A percentile compares a stretch with the other conserved stretches of the same genome.
Conservation (phyloP, 1,140 invertebrate genomes). For the Aphelenchoides avenae region DNA sequence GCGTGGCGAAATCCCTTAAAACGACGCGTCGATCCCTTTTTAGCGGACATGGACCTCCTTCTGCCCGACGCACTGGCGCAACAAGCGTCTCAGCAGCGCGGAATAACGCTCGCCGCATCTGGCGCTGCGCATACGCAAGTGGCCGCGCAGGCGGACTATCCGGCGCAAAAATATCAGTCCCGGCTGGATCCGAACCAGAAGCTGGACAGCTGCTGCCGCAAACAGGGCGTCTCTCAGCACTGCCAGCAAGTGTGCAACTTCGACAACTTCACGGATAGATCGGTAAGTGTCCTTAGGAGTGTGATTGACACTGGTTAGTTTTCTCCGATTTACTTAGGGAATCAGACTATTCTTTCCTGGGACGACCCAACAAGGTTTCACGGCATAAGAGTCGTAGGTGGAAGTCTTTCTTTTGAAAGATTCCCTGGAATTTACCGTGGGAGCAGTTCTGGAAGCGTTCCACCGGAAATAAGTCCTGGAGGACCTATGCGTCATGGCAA, state of each 20-base stretch:
- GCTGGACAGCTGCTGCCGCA: slow-evolving; percentile 42
- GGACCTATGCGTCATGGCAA: too few relatives aligned
- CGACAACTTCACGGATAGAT: slow-evolving; percentile 45
- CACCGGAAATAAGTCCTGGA: too few relatives aligned
- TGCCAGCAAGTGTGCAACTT: slow-evolving; percentile 44
- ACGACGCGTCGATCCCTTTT: neutral
- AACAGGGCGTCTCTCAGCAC: slow-evolving; percentile 26
- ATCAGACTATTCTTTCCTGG: slow-evolving; percentile 10
- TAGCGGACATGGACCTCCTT: slow-evolving; percentile 35
- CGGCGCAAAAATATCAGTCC: slow-evolving; percentile 1
- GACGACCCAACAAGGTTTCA: neutral
- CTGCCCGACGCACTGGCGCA: slow-evolving; percentile 3
- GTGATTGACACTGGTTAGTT: neutral
- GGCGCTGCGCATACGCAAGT: neutral
- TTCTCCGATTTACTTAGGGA: neutral
- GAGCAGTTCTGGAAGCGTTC: too few relatives aligned
- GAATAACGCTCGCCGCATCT: slow-evolving; percentile 1
- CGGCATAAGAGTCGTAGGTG: too few relatives aligned
- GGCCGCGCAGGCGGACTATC: slow-evolving; percentile 8
- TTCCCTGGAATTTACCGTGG: too few relatives aligned
- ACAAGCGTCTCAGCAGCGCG: slow-evolving; percentile 3
- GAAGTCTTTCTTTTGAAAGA: too few relatives aligned
- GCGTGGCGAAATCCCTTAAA: neutral
- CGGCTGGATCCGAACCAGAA: slow-evolving; percentile 28
- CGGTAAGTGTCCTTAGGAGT: slow-evolving; percentile 19